A percentile compares a stretch with the other conserved stretches of the same genome.
Evolutionary conservation across 2,888 invertebrate genomes (phyloP).

Genomic region (Leptopilina syphax): DNA sequence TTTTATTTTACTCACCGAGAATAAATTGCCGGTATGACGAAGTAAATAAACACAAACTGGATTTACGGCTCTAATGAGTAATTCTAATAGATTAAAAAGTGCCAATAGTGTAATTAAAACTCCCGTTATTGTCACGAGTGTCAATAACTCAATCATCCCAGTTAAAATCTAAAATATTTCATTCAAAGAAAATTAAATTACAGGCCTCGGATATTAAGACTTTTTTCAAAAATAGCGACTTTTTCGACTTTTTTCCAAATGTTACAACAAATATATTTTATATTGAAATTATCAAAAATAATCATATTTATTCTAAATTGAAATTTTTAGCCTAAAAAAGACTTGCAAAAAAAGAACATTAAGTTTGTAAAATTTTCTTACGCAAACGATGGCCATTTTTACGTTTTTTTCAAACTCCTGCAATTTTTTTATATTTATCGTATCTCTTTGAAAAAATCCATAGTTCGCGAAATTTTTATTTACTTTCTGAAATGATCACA

Average conservation of each 20-base stretch:
- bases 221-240: no score
- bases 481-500: not conserved
- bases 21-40: slow-evolving; percentile 1
- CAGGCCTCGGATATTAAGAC: no score
- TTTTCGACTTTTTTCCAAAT: no score
- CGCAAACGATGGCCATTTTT: slow-evolving; percentile 20
- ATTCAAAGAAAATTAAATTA: no score
- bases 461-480: not conserved
- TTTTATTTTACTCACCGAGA: slow-evolving; percentile 25
- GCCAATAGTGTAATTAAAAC: not conserved
- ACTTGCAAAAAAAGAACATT: not conserved
- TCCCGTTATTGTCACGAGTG: slow-evolving; percentile 12
- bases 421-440: not conserved
- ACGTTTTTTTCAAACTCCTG: not conserved
- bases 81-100: slow-evolving; percentile 21
- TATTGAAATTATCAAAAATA: not conserved
- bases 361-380: slow-evolving; percentile 1
- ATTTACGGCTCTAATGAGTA: not conserved
- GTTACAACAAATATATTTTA: no score
- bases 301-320: not conserved
- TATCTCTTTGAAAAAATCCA: slow-evolving; percentile 12
- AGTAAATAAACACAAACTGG: slow-evolving; percentile 18
- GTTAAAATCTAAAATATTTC: slow-evolving; percentile 24
- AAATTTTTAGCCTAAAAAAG: no score
- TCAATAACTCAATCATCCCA: not conserved